Base-by-base conservation (phyloP, 2,888 invertebrate species). In the Callosobruchus maculatus region DNA sequence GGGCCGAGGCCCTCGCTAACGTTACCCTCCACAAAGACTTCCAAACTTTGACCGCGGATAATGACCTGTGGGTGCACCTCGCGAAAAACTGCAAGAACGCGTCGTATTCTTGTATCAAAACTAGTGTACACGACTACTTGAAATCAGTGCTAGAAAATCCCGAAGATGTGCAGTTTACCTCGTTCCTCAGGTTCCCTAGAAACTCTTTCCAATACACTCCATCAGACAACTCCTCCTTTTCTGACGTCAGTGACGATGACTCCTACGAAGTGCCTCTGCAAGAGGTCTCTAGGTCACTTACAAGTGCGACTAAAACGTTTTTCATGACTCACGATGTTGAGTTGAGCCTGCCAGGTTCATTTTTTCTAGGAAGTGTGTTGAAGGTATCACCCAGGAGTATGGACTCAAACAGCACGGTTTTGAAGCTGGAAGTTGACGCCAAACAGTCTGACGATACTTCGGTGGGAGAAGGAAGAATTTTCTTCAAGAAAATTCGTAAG, bases 321-420 rank as follows among this genome's bases (percentile, higher is more conserved):
- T 87, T 95, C 22, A 92, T 93, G 85, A 94, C 93, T 0, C 94
- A 95, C 80, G 93, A 95, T 82, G 88, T 95, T 84, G 92, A 93
- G 80, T 78, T 95, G 67, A 88, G 91, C 69, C 83, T 96, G 71
- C 95, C 95, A 0, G 92, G 93, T 75, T 88, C 91, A 73, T 88
- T 94, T 82, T 94, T 94, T 83, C 91, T 93, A 69, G 94, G 94
- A 7, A 92, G 93, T 0, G 91, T 90, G 13, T 86, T 95, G 77
- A 93, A 91, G 81, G 88, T 95, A 70, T 94, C 94, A 13, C 95
- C 95, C 0, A 88, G 92, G 21, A 91, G 92, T 0, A 86, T 95
- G 70, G 93, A 94, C 74, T 93, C 93, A 73, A 92, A 91, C 75
- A 95, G 95, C 0, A 93, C 94, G 0, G 85, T 95, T 20, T 89